Conservation (phyloP, 2,113 vertebrate genomes). For the Pelecanoides urinatrix region DNA sequence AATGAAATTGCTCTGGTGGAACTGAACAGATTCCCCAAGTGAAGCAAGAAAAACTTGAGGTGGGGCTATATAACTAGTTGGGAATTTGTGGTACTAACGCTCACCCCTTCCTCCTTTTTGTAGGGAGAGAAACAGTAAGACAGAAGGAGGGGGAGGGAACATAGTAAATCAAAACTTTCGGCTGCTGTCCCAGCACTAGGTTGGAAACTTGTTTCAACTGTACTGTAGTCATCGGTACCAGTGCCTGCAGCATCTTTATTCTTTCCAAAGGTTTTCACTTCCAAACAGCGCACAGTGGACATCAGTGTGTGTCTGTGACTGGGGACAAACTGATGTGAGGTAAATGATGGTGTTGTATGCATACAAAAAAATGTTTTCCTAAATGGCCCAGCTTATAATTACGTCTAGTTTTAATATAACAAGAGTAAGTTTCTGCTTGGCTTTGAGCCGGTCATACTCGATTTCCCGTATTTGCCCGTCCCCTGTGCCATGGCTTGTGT, state of each 20-base stretch:
- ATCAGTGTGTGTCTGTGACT: neutral
- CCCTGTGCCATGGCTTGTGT: neutral
- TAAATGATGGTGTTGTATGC: neutral
- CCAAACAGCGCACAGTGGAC: neutral
- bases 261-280: neutral
- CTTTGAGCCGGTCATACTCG: neutral
- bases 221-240: accelerated
- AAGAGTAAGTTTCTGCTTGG: neutral
- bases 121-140: neutral
- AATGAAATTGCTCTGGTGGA: neutral
- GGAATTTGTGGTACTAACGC: neutral
- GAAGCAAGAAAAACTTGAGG: neutral
- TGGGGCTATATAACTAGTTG: neutral
- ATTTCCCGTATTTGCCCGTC: neutral
- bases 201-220: neutral
- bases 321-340: neutral
- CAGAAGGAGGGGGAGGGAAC: neutral
- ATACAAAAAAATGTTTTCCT: neutral
- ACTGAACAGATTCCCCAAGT: neutral
- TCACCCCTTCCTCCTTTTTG: neutral
- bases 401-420: neutral
- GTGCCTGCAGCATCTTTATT: neutral
- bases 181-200: neutral
- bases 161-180: neutral
- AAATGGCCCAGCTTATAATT: neutral